phyloP scores from a whole-genome alignment of 2,888 invertebrate genomes.

The Meiosimyza decipiens region DNA sequence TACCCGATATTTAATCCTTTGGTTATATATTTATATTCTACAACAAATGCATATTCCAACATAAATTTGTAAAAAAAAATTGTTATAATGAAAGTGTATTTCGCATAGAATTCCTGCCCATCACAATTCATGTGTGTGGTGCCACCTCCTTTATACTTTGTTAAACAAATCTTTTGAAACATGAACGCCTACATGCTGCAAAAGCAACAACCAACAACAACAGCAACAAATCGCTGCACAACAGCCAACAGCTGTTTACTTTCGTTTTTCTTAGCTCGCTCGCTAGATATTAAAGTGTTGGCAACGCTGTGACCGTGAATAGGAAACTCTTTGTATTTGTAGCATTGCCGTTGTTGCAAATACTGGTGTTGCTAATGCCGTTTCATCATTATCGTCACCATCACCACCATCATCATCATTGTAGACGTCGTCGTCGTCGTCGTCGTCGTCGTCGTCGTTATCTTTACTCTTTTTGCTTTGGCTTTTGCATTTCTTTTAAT shows the following conservation, averaged over 20 bases:
- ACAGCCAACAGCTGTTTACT: no score
- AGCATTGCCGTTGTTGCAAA: neutral
- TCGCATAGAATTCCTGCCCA: no score
- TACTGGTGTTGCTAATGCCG: neutral
- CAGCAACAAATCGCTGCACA: neutral
- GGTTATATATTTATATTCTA: no score
- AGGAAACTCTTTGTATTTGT: conserved; percentile 29
- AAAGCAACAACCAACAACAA: neutral
- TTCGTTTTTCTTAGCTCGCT: no score
- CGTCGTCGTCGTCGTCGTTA: conserved; percentile 18
- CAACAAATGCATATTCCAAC: no score
- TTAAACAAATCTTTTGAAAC: no score
- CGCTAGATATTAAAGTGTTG: conserved; percentile 25
- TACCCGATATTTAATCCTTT: no score
- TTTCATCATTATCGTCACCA: neutral
- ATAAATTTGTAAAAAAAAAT: no score
- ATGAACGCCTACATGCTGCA: neutral
- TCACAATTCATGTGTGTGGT: no score
- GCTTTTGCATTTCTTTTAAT: neutral
- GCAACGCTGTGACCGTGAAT: conserved; percentile 42
- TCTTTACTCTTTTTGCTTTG: conserved; percentile 4
- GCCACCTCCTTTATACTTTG: no score
- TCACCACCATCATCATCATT: neutral
- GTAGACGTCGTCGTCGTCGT: conserved; percentile 19
- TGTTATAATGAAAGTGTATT: no score